phyloP scores from a whole-genome alignment of 2,797 vertebrate genomes.

The Amazona ochrocephala region DNA sequence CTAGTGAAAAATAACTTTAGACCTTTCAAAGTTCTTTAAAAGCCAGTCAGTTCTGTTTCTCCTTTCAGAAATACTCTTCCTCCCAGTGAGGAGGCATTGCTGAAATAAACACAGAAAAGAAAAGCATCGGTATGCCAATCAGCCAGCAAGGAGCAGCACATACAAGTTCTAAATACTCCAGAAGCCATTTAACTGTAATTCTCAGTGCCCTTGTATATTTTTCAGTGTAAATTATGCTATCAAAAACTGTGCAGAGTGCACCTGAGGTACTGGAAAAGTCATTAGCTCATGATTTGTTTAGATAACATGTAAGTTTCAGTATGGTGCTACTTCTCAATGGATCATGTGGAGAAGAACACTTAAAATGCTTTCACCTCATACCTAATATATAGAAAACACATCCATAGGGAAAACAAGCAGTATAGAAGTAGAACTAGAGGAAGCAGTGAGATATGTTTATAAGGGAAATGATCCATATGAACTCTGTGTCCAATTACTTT shows the following conservation, averaged over 20 bases:
- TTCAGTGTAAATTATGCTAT: not conserved
- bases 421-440: not conserved
- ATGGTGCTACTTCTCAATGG: not conserved
- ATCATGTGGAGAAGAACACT: not conserved
- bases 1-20: not conserved
- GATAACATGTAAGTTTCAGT: not conserved
- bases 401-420: not conserved
- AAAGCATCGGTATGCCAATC: not conserved
- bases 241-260: not conserved
- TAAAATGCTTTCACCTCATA: not conserved
- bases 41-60: not conserved
- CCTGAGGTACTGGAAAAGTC: not conserved
- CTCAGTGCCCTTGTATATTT: not conserved
- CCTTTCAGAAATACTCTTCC: not conserved
- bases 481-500: not conserved
- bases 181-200: not conserved
- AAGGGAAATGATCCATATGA: not conserved
- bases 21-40: not conserved
- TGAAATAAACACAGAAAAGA: constrained; percentile 30
- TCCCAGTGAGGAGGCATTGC: not conserved
- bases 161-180: not conserved
- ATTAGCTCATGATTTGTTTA: constrained; percentile 10
- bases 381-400: not conserved
- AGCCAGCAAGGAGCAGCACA: not conserved
- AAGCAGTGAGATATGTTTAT: not conserved